Percentiles rank a stretch among this genome's conserved stretches.
Evolutionary conservation across 2,888 invertebrate species (phyloP).

Genomic region (Torymus texanus): DNA sequence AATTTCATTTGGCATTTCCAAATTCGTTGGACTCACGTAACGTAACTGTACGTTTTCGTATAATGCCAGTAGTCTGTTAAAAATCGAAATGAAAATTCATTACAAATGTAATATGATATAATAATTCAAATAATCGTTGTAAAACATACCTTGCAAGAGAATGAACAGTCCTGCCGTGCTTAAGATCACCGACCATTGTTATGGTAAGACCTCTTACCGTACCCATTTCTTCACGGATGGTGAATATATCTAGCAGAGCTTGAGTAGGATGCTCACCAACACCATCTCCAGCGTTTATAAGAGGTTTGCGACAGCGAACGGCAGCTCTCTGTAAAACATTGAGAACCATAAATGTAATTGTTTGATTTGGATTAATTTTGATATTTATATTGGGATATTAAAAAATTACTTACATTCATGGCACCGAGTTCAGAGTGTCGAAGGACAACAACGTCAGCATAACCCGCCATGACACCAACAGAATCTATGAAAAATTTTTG

Average conservation of each 20-base stretch:
- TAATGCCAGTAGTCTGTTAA: conserved; percentile 84
- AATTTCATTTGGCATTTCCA: conserved; percentile 95
- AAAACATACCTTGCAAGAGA: conserved; percentile 86
- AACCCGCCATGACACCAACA: conserved; percentile 91
- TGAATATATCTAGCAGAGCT: conserved; percentile 97
- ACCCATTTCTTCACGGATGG: conserved; percentile 98
- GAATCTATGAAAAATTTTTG: conserved; percentile 77
- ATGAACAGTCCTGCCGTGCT: conserved; percentile 98
- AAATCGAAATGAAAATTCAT: conserved; percentile 6
- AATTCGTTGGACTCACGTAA: conserved; percentile 90
- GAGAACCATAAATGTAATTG: background rate
- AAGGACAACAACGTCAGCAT: conserved; percentile 94
- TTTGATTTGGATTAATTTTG: background rate
- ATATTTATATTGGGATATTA: background rate
- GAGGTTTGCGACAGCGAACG: conserved; percentile 87
- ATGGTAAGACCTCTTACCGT: conserved; percentile 98
- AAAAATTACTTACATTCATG: conserved; percentile 82
- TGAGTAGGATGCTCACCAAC: conserved; percentile 98
- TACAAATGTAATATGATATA: background rate
- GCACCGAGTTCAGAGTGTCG: conserved; percentile 96
- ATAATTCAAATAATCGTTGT: background rate
- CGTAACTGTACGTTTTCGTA: conserved; percentile 92
- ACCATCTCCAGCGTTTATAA: conserved; percentile 99
- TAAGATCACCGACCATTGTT: conserved; percentile 98
- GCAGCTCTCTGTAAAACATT: conserved; percentile 83